Percentiles rank a stretch among this genome's conserved stretches.
phyloP scores from a whole-genome alignment of 2,888 invertebrate species.

The Cyrtodaria siliqua region DNA sequence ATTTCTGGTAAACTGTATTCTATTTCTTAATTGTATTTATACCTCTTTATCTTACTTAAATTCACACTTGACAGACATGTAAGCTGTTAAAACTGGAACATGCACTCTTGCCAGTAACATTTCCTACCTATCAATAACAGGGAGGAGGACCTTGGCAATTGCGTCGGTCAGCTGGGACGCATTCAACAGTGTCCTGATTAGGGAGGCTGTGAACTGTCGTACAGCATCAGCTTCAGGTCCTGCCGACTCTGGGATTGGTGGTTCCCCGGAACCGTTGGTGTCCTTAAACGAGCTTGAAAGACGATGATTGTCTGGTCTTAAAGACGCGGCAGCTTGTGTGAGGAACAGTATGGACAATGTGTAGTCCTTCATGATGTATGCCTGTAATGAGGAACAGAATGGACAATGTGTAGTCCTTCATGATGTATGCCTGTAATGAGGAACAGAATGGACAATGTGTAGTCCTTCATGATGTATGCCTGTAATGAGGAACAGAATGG shows the following conservation, averaged over 20 bases:
- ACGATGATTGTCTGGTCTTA: background rate
- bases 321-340: constrained; percentile 64
- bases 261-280: background rate
- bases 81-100: too few species aligned
- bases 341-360: constrained; percentile 82
- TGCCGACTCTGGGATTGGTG: background rate
- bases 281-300: background rate
- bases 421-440: too few species aligned
- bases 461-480: too few species aligned
- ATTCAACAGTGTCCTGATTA: constrained; percentile 69
- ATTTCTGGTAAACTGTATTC: too few species aligned
- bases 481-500: constrained; percentile 82
- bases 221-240: background rate
- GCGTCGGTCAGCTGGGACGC: constrained; percentile 77
- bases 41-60: too few species aligned
- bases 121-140: constrained; percentile 81
- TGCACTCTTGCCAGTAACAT: too few species aligned
- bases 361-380: constrained; percentile 84
- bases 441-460: too few species aligned
- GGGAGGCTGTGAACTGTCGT: constrained; percentile 54
- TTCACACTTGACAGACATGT: too few species aligned
- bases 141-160: constrained; percentile 79
- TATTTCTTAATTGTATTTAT: too few species aligned
- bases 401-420: too few species aligned
- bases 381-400: too few species aligned